These are phyloP conservation scores for Siniperca undulata DNA, from an alignment of 2,797 vertebrate genomes.

Conservation along the genomic window DNA sequence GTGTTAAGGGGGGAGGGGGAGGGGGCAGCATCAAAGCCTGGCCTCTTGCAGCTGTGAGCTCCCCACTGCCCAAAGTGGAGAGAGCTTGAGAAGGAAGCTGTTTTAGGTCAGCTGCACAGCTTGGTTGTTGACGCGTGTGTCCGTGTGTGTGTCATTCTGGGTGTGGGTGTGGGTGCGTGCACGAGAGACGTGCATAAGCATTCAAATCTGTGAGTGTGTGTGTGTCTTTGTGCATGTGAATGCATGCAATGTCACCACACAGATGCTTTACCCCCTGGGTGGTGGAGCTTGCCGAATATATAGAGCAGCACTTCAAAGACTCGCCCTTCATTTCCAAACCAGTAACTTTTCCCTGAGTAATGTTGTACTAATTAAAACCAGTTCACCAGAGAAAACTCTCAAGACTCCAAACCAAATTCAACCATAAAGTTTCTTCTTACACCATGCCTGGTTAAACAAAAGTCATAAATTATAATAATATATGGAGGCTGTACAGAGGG, in stretches of 20 bases:
- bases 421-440: slow-evolving; percentile 66
- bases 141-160: slow-evolving; percentile 23
- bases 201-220: slow-evolving; percentile 44
- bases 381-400: slow-evolving; percentile 67
- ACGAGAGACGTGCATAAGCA: slow-evolving; percentile 45
- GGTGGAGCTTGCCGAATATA: slow-evolving; percentile 75
- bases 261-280: slow-evolving; percentile 78
- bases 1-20: slow-evolving; percentile 60
- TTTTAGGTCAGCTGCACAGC: slow-evolving; percentile 84
- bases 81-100: slow-evolving; percentile 77
- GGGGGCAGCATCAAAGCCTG: slow-evolving; percentile 71
- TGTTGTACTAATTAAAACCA: slow-evolving; percentile 80
- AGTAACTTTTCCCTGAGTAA: slow-evolving; percentile 78
- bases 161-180: slow-evolving; percentile 31
- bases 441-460: slow-evolving; percentile 65
- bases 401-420: slow-evolving; percentile 65
- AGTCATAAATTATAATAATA: slow-evolving; percentile 73
- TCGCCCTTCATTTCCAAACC: slow-evolving; percentile 85
- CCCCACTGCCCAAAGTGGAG: slow-evolving; percentile 76
- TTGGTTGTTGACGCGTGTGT: slow-evolving; percentile 62
- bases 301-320: slow-evolving; percentile 85
- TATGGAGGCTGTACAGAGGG: slow-evolving; percentile 31
- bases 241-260: slow-evolving; percentile 77
- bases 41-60: slow-evolving; percentile 80
- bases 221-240: slow-evolving; percentile 62